A percentile compares a stretch with the other conserved stretches of the same genome.
Conservation (phyloP, 2,113 vertebrate species). For the Odocoileus hemionus region DNA sequence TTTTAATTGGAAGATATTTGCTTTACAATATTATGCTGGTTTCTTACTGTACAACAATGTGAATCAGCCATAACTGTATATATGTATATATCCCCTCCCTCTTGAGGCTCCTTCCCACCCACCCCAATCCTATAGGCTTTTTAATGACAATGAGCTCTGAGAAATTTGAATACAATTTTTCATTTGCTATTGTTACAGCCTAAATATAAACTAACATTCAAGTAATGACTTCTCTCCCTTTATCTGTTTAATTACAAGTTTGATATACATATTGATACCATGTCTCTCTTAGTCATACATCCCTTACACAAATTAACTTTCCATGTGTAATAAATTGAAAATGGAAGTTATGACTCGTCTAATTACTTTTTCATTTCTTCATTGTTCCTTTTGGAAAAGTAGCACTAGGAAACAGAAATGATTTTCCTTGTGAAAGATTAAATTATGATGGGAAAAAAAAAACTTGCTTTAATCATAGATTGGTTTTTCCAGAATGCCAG, state of each 20-base stretch:
- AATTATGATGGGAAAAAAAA: neutral
- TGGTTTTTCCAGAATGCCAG: neutral
- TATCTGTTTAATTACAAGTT: neutral
- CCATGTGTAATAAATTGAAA: conserved; percentile 8
- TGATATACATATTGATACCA: neutral
- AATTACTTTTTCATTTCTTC: conserved; percentile 28
- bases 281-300: neutral
- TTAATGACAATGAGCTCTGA: neutral
- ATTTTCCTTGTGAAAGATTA: neutral
- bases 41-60: neutral
- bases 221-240: neutral
- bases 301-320: neutral
- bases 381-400: neutral
- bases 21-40: neutral
- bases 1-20: neutral
- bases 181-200: neutral
- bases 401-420: neutral
- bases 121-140: neutral
- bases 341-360: neutral
- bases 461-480: neutral
- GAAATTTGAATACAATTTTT: neutral
- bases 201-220: conserved; percentile 22
- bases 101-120: neutral
- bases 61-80: neutral
- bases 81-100: neutral